Evolutionary conservation across 2,888 invertebrate genomes (phyloP), one percentile per base, ranked within the genome.

Genomic region (Lypha dubia): DNA sequence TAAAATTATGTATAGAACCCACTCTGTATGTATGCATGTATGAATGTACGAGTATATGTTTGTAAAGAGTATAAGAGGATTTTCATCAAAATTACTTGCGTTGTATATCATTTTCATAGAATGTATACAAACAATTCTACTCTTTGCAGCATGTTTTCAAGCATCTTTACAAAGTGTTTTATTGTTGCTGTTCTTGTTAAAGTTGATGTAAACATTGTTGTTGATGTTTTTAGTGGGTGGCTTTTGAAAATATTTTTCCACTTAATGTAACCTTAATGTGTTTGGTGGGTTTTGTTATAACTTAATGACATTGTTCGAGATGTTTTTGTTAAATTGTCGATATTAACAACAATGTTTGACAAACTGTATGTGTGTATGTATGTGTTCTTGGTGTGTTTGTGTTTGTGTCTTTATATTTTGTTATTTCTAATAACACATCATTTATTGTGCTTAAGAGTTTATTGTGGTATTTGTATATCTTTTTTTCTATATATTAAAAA

Each of bases 321-420:
- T 84, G 84, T 80, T n/a, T n/a, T 80, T 84, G 84, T 80, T 84
- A 84, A 84, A 84, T 80, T 84, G 84, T 76, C 76, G 76, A 84
- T 84, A 84, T 80, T 80, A 84, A 80, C 71, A 77, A 76, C 80
- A 79, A 38, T 80, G 80, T 84, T 80, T 80, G 71, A 80, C 73
- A 77, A 60, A 68, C 3, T 74, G 41, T 20, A 13, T 49, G 28
- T 56, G 17, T 68, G 76, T 24, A 9, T 41, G 8, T 22, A 17
- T 7, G 13, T 53, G 51, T 11, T n/a, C n/a, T 38, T 28, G 28
- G 35, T 35, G 46, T 32, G 11, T 73, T 20, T 32, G 44, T 1
- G n/a, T n/a, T 11, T 76, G n/a, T 58, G 11, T 44, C 15, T 41
- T 11, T 22, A 7, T 7, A 11, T 1, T 46, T 28, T 28, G 2